Conservation (phyloP, 2,888 invertebrate genomes). For the Mylabris sibirica region DNA sequence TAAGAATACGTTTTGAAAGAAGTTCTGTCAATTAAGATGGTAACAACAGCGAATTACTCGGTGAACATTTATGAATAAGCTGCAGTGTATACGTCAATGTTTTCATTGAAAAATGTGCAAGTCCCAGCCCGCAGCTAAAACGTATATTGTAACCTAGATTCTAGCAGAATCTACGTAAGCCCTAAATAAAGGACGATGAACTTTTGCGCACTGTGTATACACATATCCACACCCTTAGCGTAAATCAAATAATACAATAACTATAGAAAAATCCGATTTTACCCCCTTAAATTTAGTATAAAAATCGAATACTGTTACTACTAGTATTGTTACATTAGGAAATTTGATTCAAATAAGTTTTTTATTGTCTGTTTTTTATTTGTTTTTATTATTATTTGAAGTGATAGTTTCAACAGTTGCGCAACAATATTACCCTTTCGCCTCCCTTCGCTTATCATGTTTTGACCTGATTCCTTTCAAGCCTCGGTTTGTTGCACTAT, state of each 20-base stretch:
- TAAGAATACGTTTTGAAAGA: background rate
- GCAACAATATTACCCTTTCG: background rate
- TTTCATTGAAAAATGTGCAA: slow-evolving; percentile 6
- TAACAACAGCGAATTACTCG: background rate
- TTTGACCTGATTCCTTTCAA: slow-evolving; percentile 4
- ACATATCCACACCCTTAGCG: background rate
- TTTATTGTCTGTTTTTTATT: background rate
- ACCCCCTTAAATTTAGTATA: background rate
- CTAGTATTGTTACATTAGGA: too few species aligned
- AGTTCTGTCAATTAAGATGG: background rate
- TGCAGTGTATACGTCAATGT: background rate
- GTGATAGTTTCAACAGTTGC: background rate
- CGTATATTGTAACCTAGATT: slow-evolving; percentile 3
- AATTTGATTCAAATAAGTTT: background rate
- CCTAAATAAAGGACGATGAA: slow-evolving; percentile 2
- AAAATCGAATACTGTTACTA: background rate
- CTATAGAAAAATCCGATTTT: background rate
- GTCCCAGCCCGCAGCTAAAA: background rate
- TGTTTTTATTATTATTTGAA: background rate
- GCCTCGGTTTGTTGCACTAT: slow-evolving; percentile 3
- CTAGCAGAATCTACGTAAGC: background rate
- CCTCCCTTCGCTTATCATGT: background rate
- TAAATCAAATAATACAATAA: background rate
- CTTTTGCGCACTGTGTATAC: background rate
- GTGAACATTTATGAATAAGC: background rate